phyloP scores from a whole-genome alignment of 1,140 invertebrate species.

The Ooceraea biroi region DNA sequence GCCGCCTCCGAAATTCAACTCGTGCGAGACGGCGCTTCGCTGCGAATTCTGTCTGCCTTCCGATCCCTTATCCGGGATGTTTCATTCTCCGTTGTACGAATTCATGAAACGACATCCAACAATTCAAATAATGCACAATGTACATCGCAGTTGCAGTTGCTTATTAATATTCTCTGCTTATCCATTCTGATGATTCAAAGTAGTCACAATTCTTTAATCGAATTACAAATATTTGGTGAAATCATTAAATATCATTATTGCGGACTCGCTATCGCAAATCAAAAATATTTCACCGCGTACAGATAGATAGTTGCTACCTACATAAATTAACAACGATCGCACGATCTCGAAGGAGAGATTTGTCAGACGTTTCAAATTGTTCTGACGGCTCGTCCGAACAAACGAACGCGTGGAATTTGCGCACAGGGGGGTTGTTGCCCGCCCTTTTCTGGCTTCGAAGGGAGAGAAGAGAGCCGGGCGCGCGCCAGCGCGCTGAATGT shows the following conservation, averaged over 20 bases:
- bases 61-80: slow-evolving; percentile 12
- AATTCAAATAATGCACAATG: no score
- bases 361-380: slow-evolving; percentile 74
- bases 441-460: slow-evolving; percentile 20
- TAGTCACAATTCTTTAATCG: not conserved
- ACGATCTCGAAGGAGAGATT: slow-evolving; percentile 66
- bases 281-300: not conserved
- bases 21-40: not conserved
- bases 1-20: slow-evolving; percentile 54
- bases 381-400: slow-evolving; percentile 72
- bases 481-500: slow-evolving; percentile 78
- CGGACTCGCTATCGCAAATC: not conserved
- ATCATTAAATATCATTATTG: not conserved
- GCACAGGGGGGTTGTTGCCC: slow-evolving; percentile 41
- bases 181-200: not conserved
- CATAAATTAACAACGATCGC: not conserved
- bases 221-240: not conserved
- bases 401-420: slow-evolving; percentile 81
- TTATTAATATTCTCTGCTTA: not conserved
- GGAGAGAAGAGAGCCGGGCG: slow-evolving; percentile 58
- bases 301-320: not conserved
- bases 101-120: no score
- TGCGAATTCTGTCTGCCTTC: slow-evolving; percentile 48
- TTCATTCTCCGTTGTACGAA: slow-evolving; percentile 4
- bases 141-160: not conserved